Conservation (phyloP, 2,113 vertebrate species). For the Origma solitaria region DNA sequence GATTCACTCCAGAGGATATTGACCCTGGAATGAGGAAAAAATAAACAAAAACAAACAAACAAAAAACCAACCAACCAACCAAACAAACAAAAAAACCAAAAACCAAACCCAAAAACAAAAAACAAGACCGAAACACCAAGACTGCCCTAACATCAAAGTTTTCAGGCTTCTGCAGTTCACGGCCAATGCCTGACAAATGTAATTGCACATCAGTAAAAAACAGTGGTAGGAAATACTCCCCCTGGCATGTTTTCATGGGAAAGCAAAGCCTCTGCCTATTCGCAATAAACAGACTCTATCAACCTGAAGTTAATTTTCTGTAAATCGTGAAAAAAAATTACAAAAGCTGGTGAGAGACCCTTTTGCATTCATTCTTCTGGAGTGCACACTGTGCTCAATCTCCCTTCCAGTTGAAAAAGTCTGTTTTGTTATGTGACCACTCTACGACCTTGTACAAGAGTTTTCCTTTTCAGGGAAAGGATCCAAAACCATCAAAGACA, state of each 20-base stretch:
- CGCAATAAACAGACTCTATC: background rate
- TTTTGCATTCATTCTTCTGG: background rate
- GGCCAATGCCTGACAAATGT: fast-evolving
- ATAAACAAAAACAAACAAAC: background rate
- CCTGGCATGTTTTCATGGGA: background rate
- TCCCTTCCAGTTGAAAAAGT: background rate
- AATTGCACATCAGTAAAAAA: background rate
- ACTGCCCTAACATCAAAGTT: background rate
- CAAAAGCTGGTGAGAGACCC: fast-evolving
- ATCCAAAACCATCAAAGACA: background rate
- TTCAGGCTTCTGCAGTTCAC: background rate
- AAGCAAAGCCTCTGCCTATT: background rate
- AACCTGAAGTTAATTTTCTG: background rate
- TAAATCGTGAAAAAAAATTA: background rate
- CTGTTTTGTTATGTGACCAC: background rate
- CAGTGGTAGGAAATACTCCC: background rate
- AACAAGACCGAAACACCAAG: background rate
- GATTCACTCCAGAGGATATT: background rate
- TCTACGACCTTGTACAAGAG: background rate
- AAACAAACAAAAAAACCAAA: background rate
- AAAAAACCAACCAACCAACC: background rate
- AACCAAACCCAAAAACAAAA: background rate
- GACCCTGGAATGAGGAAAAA: background rate
- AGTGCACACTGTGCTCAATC: background rate
- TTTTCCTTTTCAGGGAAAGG: background rate